phyloP scores from a whole-genome alignment of 2,888 invertebrate genomes.

The Arrhopalites spinosus region DNA sequence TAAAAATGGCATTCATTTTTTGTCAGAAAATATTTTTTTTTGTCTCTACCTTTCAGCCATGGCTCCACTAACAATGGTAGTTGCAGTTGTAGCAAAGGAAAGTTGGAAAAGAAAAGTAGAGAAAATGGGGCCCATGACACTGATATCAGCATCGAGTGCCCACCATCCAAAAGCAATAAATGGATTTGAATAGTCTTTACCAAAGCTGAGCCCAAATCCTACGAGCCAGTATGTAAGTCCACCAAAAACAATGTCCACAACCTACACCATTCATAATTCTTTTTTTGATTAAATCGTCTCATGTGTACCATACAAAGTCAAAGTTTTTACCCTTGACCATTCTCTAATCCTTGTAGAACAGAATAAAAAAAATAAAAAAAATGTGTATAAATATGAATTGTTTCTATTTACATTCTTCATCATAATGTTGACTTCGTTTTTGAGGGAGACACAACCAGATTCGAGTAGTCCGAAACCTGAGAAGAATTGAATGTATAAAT shows the following conservation, averaged over 20 bases:
- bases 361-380: not conserved
- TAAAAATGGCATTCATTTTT: not conserved
- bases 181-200: conserved; percentile 72
- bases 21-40: no score
- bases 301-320: no score
- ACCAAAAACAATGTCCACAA: conserved; percentile 89
- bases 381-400: not conserved
- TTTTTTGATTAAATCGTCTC: no score
- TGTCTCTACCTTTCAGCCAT: conserved; percentile 88
- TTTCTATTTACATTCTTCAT: conserved; percentile 70
- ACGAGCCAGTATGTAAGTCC: conserved; percentile 78
- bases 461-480: conserved; percentile 91
- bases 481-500: not conserved
- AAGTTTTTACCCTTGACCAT: no score
- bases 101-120: conserved; percentile 89
- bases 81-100: conserved; percentile 87
- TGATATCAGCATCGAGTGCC: conserved; percentile 73
- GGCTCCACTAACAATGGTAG: conserved; percentile 90
- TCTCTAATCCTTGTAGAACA: not conserved
- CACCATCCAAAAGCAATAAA: conserved; percentile 85
- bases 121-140: conserved; percentile 81
- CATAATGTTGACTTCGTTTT: conserved; percentile 97
- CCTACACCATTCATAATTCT: conserved; percentile 57
- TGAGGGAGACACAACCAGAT: conserved; percentile 87
- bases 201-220: conserved; percentile 62